Base-by-base conservation (phyloP, 2,888 invertebrate genomes). In the Syrista parreyssii region DNA sequence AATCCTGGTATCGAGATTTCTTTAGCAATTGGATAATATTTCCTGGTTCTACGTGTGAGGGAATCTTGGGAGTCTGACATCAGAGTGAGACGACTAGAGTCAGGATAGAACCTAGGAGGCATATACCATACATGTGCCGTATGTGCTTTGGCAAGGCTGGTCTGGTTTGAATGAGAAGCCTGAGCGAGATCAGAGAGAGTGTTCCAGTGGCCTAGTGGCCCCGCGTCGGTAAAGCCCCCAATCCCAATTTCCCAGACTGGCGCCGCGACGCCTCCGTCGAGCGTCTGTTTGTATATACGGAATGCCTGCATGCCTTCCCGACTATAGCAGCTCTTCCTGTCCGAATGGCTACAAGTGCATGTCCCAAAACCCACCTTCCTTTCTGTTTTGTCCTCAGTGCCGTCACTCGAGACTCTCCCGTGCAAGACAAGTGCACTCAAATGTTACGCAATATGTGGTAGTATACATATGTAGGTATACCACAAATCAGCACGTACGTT, bases 161-260 rank as follows among this genome's bases (percentile, higher is more conserved):
- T 55, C 55, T 55, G 23, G 23, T 15, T 55, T 55, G 55, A 55
- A 23, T 55, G 55, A 55, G 55, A 55, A 55, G 55, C 55, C 23
- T 23, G 23, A 55, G 55, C 30, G 74, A 72, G 76, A 76, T 32
- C 77, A 73, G 68, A 72, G 78, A 76, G 76, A 79, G 77, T 82
- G 82, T 80, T 82, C 83, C 78, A 83, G 81, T 83, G 83, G 68
- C 83, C 83, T 75, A 83, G 79, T 83, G 80, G 82, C 83, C 83
- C 79, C 80, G 80, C 75, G 71, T 75, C 76, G 79, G 79, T 33
- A 71, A 71, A 81, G 82, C 80, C 81, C 80, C 80, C 78, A 80
- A 83, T 80, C 80, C 82, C 82, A 82, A 78, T 78, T 81, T 80
- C 77, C 78, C 76, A 73, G 79, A 74, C 81, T 75, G 80, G 81